Percentiles rank a stretch among this genome's conserved stretches.
Conservation (phyloP, 2,888 invertebrate species). For the Anorthoa munda region DNA sequence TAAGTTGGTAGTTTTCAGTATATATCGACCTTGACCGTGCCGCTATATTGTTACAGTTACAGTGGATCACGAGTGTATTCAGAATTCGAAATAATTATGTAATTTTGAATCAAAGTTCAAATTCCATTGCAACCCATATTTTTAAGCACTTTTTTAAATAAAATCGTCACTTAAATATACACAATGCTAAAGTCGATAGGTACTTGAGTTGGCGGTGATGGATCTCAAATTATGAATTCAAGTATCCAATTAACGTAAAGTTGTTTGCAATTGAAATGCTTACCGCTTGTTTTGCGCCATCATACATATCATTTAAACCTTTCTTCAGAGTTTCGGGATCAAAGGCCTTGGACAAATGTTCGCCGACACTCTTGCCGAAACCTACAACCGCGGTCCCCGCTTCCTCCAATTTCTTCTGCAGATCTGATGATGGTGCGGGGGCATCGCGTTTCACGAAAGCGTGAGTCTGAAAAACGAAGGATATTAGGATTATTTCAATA, state of each 20-base stretch:
- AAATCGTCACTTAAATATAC: no score
- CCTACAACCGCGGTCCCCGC: neutral
- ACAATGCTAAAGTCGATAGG: no score
- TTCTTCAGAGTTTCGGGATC: neutral
- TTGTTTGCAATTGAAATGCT: neutral
- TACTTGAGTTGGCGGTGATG: no score
- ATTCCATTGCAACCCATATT: no score
- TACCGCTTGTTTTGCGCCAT: neutral
- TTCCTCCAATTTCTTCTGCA: neutral
- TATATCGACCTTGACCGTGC: neutral
- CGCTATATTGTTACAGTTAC: neutral
- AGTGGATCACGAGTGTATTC: neutral
- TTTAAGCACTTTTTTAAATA: no score
- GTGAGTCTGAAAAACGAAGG: neutral
- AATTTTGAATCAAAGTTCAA: no score
- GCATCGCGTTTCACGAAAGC: constrained; percentile 8
- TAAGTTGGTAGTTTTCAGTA: neutral
- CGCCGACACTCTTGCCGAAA: neutral
- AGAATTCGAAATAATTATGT: no score
- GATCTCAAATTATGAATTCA: no score
- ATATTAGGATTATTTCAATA: neutral
- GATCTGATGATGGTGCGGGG: neutral
- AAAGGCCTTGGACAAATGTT: neutral
- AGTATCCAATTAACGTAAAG: no score
- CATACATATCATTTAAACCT: neutral